A percentile compares a stretch with the other conserved stretches of the same genome.
Evolutionary conservation across 2,888 invertebrate genomes (phyloP).

Genomic region (Microdon myrmicae): DNA sequence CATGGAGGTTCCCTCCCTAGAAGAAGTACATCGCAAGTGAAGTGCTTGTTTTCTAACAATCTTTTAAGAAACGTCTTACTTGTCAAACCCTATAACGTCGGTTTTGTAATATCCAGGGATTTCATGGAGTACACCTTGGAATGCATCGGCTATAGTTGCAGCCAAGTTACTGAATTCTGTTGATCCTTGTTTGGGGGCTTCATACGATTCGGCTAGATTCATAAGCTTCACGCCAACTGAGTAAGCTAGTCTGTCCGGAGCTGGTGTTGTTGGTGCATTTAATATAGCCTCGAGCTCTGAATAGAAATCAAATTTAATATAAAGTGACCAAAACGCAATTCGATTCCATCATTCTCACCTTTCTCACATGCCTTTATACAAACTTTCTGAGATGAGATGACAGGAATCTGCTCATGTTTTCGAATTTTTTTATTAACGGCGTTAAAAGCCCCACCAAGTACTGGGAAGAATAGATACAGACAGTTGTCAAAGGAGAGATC

Average conservation of each 20-base stretch:
- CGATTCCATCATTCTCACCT: conserved; percentile 68
- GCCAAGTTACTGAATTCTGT: conserved; percentile 79
- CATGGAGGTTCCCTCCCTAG: conserved; percentile 74
- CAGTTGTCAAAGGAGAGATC: conserved; percentile 86
- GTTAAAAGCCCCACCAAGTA: conserved; percentile 84
- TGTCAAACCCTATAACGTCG: conserved; percentile 76
- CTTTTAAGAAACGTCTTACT: conserved; percentile 68
- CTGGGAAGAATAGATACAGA: conserved; percentile 87
- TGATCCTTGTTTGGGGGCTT: conserved; percentile 77
- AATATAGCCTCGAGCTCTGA: conserved; percentile 59
- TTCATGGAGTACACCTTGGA: conserved; percentile 71
- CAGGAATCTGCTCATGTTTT: conserved; percentile 80
- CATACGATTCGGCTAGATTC: conserved; percentile 81
- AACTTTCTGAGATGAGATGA: conserved; percentile 78
- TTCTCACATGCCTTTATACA: conserved; percentile 86
- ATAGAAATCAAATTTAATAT: not conserved
- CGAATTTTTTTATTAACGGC: conserved; percentile 85
- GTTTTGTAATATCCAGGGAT: conserved; percentile 80
- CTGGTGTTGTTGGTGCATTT: conserved; percentile 70
- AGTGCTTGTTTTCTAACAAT: conserved; percentile 12
- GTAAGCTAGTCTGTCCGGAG: conserved; percentile 77
- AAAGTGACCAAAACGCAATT: not conserved
- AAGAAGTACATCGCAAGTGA: too few species aligned
- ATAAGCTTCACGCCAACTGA: conserved; percentile 78
- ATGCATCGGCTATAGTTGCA: conserved; percentile 73